phyloP scores from a whole-genome alignment of 2,888 invertebrate genomes.

The Fragum fragum region DNA sequence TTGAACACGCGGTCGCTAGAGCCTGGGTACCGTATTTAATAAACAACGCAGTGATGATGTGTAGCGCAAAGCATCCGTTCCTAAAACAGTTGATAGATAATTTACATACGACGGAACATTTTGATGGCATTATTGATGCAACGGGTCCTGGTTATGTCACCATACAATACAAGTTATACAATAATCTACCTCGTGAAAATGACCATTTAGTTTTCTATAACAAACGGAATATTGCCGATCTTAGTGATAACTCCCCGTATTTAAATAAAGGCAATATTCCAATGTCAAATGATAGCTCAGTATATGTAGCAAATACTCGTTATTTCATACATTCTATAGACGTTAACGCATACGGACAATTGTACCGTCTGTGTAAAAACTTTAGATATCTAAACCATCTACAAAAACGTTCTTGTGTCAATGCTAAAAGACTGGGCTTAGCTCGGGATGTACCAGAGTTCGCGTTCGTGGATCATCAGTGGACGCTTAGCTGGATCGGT shows the following conservation, averaged over 20 bases:
- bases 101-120: not conserved
- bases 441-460: slow-evolving; percentile 1
- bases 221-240: not conserved
- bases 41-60: slow-evolving; percentile 36
- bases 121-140: not conserved
- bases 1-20: slow-evolving; percentile 27
- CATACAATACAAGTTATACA: slow-evolving; percentile 24
- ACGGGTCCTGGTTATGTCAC: slow-evolving; percentile 37
- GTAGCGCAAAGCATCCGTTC: slow-evolving; percentile 40
- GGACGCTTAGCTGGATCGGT: slow-evolving; percentile 18
- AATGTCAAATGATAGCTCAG: slow-evolving; percentile 17
- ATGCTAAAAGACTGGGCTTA: slow-evolving; percentile 16
- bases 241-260: slow-evolving; percentile 26
- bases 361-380: slow-evolving; percentile 9
- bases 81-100: slow-evolving; percentile 32
- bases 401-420: slow-evolving; percentile 31
- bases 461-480: slow-evolving; percentile 27
- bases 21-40: slow-evolving; percentile 17
- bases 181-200: slow-evolving; percentile 16
- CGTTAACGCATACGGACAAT: slow-evolving; percentile 13
- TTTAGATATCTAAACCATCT: slow-evolving; percentile 9
- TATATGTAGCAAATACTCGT: slow-evolving; percentile 42
- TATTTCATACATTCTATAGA: slow-evolving; percentile 33
- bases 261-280: slow-evolving; percentile 30
- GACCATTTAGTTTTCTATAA: slow-evolving; percentile 14